Evolutionary conservation across 2,888 invertebrate species (phyloP).

Genomic region (Hirtodrosophila trivittata): DNA sequence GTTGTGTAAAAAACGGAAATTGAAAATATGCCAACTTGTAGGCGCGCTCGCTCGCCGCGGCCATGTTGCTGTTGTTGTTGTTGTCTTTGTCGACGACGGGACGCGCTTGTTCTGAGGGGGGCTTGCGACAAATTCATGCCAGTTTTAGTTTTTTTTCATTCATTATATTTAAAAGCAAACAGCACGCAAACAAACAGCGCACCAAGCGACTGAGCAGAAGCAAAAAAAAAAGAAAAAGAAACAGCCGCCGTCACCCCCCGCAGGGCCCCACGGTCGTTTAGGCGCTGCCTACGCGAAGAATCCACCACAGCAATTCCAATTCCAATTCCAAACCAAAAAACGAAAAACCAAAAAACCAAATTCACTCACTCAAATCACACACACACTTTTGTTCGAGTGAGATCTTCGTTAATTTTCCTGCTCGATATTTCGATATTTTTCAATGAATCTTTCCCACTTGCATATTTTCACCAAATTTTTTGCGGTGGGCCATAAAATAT

Average conservation of each 20-base stretch:
- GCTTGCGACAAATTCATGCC: slow-evolving; percentile 76
- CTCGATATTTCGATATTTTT: slow-evolving; percentile 45
- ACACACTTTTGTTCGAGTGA: slow-evolving; percentile 1
- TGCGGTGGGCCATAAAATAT: slow-evolving; percentile 50
- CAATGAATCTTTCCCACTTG: slow-evolving; percentile 62
- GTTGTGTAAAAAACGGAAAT: slow-evolving; percentile 80
- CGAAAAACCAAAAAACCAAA: slow-evolving; percentile 8
- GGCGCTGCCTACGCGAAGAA: slow-evolving; percentile 49
- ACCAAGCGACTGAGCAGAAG: slow-evolving; percentile 20
- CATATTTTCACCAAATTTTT: slow-evolving; percentile 55
- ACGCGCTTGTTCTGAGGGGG: slow-evolving; percentile 21
- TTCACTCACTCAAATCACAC: slow-evolving; percentile 26
- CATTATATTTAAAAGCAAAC: slow-evolving; percentile 80
- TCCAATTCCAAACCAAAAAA: slow-evolving; percentile 14
- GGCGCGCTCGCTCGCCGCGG: slow-evolving; percentile 74
- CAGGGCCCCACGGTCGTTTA: slow-evolving; percentile 15
- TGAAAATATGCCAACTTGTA: slow-evolving; percentile 83
- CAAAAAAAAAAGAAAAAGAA: background rate
- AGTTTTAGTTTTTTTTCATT: slow-evolving; percentile 73
- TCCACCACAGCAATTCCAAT: slow-evolving; percentile 15
- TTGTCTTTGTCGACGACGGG: slow-evolving; percentile 1
- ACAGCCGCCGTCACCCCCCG: slow-evolving; percentile 37
- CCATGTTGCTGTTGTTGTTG: slow-evolving; percentile 41
- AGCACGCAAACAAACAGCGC: slow-evolving; percentile 47
- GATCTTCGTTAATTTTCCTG: slow-evolving; percentile 21